Evolutionary conservation across 2,113 vertebrate genomes (phyloP).

Genomic region (Perca fluviatilis): DNA sequence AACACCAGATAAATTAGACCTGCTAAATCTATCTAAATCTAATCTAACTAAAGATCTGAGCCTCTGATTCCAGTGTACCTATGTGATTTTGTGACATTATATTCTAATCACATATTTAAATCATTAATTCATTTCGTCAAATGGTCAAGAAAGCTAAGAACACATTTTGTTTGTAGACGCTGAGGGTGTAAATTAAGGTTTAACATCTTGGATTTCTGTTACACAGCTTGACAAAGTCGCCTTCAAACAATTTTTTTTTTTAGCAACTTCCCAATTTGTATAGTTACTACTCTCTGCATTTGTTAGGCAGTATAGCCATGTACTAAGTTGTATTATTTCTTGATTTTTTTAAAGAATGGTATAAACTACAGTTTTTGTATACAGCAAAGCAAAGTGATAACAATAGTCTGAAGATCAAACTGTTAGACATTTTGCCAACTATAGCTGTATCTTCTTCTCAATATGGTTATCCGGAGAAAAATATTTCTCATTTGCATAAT

Average conservation of each 20-base stretch:
- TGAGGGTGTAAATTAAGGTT: neutral
- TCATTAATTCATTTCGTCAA: neutral
- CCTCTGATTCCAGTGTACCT: neutral
- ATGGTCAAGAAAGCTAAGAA: neutral
- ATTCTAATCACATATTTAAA: neutral
- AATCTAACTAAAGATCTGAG: too few species aligned
- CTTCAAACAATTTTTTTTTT: neutral
- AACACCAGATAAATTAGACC: neutral
- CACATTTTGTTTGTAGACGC: neutral
- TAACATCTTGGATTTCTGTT: neutral
- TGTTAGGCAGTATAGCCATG: neutral
- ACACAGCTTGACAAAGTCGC: neutral
- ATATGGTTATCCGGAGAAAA: neutral
- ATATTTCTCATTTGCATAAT: slow-evolving; percentile 28
- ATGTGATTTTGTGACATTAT: neutral
- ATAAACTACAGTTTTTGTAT: too few species aligned
- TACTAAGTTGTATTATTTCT: neutral
- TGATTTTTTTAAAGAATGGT: neutral
- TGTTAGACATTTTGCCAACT: neutral
- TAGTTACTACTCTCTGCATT: neutral
- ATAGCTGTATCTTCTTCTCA: neutral
- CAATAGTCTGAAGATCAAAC: neutral
- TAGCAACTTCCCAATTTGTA: neutral
- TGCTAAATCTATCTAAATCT: too few species aligned
- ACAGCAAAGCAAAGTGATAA: neutral